phyloP scores from a whole-genome alignment of 2,888 invertebrate genomes.

The Catocala fraxini region DNA sequence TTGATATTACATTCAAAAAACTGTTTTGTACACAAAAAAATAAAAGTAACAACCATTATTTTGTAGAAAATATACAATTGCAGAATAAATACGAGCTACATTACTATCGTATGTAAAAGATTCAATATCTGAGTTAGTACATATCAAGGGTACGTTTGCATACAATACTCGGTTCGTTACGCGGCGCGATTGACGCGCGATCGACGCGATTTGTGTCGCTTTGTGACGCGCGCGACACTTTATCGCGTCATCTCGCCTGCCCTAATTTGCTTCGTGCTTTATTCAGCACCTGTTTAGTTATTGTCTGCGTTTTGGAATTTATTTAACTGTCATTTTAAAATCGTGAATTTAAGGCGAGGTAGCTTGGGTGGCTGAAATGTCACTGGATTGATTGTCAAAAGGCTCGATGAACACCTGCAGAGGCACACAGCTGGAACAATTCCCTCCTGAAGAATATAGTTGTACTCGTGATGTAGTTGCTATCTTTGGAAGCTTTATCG shows the following conservation, averaged over 20 bases:
- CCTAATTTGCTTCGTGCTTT: slow-evolving; percentile 74
- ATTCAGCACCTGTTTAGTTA: slow-evolving; percentile 69
- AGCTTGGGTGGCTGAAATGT: too few relatives aligned
- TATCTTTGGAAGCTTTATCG: too few relatives aligned
- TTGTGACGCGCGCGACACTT: slow-evolving; percentile 52
- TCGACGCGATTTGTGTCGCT: slow-evolving; percentile 64
- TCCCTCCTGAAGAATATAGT: too few relatives aligned
- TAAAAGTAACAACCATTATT: slow-evolving; percentile 15
- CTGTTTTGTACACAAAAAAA: not conserved
- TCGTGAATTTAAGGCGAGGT: slow-evolving; percentile 2
- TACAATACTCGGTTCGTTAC: slow-evolving; percentile 80
- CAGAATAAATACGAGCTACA: slow-evolving; percentile 45
- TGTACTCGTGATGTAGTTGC: too few relatives aligned
- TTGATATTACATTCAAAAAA: not conserved
- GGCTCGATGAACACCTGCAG: too few relatives aligned
- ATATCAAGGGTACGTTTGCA: slow-evolving; percentile 67
- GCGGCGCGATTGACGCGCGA: slow-evolving; percentile 69
- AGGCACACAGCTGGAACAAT: too few relatives aligned
- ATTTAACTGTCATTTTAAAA: slow-evolving; percentile 9
- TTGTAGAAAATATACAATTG: slow-evolving; percentile 5
- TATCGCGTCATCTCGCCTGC: slow-evolving; percentile 61
- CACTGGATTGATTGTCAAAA: too few relatives aligned
- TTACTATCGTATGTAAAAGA: slow-evolving; percentile 57
- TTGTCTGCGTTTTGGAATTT: slow-evolving; percentile 40
- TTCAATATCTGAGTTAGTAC: slow-evolving; percentile 52